phyloP scores from a whole-genome alignment of 2,888 invertebrate species.

The Acleris cristana region DNA sequence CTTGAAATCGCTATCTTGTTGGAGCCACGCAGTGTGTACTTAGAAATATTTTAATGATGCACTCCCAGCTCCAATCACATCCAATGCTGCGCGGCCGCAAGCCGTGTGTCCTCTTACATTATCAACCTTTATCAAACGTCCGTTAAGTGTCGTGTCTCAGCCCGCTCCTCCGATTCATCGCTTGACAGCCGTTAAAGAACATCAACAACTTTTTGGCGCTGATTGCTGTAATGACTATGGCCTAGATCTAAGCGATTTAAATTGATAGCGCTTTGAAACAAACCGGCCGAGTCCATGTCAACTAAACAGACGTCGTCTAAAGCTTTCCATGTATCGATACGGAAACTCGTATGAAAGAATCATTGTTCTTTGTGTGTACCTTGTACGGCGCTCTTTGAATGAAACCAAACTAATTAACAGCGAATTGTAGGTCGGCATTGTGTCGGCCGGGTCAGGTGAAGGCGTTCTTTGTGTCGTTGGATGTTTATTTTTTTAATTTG shows the following conservation, averaged over 20 bases:
- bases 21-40: slow-evolving; percentile 45
- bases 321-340: slow-evolving; percentile 29
- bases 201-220: slow-evolving; percentile 62
- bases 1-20: slow-evolving; percentile 49
- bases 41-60: slow-evolving; percentile 69
- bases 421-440: slow-evolving; percentile 72
- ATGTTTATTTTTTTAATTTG: slow-evolving; percentile 74
- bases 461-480: slow-evolving; percentile 68
- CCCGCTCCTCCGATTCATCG: slow-evolving; percentile 8
- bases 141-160: slow-evolving; percentile 31
- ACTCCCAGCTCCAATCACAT: slow-evolving; percentile 71
- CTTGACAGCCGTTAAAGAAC: slow-evolving; percentile 33
- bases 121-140: slow-evolving; percentile 22
- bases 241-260: slow-evolving; percentile 59
- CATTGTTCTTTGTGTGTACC: slow-evolving; percentile 58
- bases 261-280: slow-evolving; percentile 37
- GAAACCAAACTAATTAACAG: slow-evolving; percentile 70
- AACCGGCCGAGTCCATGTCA: slow-evolving; percentile 23
- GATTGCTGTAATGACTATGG: slow-evolving; percentile 74
- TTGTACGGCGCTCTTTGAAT: slow-evolving; percentile 67
- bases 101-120: slow-evolving; percentile 59
- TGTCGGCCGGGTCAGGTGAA: slow-evolving; percentile 68
- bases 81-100: slow-evolving; percentile 51
- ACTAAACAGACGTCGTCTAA: slow-evolving; percentile 16
- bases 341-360: slow-evolving; percentile 32